phyloP scores from a whole-genome alignment of 2,113 vertebrate genomes.

The Malurus alboscapulatus region DNA sequence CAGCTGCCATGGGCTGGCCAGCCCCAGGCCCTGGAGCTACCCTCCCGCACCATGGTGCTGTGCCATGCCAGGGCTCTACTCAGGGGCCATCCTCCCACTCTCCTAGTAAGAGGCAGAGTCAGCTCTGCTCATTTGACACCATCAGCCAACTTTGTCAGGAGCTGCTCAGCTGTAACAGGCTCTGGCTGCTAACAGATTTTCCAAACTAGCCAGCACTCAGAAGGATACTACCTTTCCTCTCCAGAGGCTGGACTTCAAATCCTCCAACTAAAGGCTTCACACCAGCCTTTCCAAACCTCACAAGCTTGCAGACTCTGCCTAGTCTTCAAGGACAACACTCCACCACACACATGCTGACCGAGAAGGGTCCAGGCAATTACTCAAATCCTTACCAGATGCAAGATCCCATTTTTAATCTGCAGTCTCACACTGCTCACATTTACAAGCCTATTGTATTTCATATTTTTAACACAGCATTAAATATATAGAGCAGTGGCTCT shows the following conservation, averaged over 20 bases:
- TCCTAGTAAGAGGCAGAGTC: background rate
- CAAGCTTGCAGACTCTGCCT: background rate
- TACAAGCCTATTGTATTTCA: background rate
- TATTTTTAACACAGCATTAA: background rate
- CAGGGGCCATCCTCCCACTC: background rate
- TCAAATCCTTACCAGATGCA: slow-evolving; percentile 4
- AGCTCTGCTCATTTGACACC: background rate
- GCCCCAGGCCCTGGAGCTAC: background rate
- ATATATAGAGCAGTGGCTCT: background rate
- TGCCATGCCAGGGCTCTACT: background rate
- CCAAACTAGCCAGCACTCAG: background rate
- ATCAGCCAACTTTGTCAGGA: background rate
- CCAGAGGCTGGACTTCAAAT: background rate
- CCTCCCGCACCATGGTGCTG: fast-evolving
- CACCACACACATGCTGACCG: background rate
- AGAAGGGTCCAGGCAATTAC: background rate
- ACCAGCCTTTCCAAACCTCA: background rate
- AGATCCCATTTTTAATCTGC: slow-evolving; percentile 4
- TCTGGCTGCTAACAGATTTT: background rate
- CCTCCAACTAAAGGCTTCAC: background rate
- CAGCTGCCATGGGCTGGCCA: background rate
- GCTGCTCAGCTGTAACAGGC: background rate
- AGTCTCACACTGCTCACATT: background rate
- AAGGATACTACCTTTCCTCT: background rate
- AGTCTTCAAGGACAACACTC: background rate